Evolutionary conservation across 2,888 invertebrate species (phyloP), one percentile per base, ranked within the genome.

Genomic region (Epirrita christyi): DNA sequence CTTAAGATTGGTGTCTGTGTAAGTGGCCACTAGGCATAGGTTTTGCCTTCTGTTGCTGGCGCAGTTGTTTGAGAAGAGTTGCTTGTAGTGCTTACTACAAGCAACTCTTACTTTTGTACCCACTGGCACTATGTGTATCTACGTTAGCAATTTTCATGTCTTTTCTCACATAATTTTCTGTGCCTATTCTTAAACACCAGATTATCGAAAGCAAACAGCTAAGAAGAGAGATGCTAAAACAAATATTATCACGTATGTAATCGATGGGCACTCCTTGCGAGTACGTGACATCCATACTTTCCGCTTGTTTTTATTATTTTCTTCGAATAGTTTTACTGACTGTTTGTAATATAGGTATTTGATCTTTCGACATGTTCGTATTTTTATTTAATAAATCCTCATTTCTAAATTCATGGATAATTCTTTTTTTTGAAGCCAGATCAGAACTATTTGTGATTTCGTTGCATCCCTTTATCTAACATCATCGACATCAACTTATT

Each of bases 211-310:
- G 67, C 71, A 55, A 63, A 63, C 53, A 67, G 55, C 58, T 63
- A 62, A 65, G 49, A 56, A 51, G 48, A 55, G 56, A 56, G 61
- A 60, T 58, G 63, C 44, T 45, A 75, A 83, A 79, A 81, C 81
- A 84, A 87, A 90, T 91, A 85, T 78, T 86, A 83, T 89, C 90
- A 91, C 90, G 90, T 88, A 78, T 70, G 55, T 77, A 77, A 77
- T 72, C 78, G 75, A 78, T 78, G 81, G 78, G 72, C 78, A 75
- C 71, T 77, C 77, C 75, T 75, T 69, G 61, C 50, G 61, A 59
- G 65, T 76, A 90, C 90, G 90, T 89, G 89, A 84, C 80, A 71
- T 70, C 72, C 73, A 71, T 69, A n/a, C 64, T 59, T 53, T 45
- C 66, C 72, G 76, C 84, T 81, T 85, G 83, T 78, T 78, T 55